Evolutionary conservation across 2,888 invertebrate genomes (phyloP).

Genomic region (Drosophila heteroneura): DNA sequence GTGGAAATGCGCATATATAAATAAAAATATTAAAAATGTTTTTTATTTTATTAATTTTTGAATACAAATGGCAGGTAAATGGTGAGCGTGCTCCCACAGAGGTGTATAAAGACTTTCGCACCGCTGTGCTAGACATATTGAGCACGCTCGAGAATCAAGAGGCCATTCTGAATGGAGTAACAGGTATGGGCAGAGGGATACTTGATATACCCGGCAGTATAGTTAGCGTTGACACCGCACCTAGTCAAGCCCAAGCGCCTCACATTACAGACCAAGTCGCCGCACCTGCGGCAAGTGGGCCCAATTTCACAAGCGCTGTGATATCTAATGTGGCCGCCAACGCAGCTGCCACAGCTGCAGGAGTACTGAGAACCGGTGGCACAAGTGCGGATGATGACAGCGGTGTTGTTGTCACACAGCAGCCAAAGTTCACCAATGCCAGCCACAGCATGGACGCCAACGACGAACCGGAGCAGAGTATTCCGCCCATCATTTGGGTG

Average conservation of each 20-base stretch:
- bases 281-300: slow-evolving; percentile 28
- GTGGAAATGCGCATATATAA: not conserved
- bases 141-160: slow-evolving; percentile 89
- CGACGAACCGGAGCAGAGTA: slow-evolving; percentile 35
- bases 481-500: slow-evolving; percentile 87
- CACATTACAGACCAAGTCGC: slow-evolving; percentile 62
- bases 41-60: not conserved
- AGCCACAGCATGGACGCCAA: slow-evolving; percentile 61
- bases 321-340: slow-evolving; percentile 57
- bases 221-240: slow-evolving; percentile 88
- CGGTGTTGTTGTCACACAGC: slow-evolving; percentile 74
- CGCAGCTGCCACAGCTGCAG: slow-evolving; percentile 63
- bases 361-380: slow-evolving; percentile 38
- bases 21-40: not conserved
- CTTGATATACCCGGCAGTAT: slow-evolving; percentile 88
- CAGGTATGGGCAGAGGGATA: slow-evolving; percentile 87
- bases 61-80: slow-evolving; percentile 88
- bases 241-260: slow-evolving; percentile 85
- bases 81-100: slow-evolving; percentile 94
- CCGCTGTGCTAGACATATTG: slow-evolving; percentile 91
- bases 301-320: slow-evolving; percentile 49
- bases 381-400: slow-evolving; percentile 59
- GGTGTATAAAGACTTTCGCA: slow-evolving; percentile 94
- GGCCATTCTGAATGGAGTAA: slow-evolving; percentile 88
- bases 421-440: slow-evolving; percentile 64